phyloP scores from a whole-genome alignment of 1,140 invertebrate species.

The Orius insidiosus region DNA sequence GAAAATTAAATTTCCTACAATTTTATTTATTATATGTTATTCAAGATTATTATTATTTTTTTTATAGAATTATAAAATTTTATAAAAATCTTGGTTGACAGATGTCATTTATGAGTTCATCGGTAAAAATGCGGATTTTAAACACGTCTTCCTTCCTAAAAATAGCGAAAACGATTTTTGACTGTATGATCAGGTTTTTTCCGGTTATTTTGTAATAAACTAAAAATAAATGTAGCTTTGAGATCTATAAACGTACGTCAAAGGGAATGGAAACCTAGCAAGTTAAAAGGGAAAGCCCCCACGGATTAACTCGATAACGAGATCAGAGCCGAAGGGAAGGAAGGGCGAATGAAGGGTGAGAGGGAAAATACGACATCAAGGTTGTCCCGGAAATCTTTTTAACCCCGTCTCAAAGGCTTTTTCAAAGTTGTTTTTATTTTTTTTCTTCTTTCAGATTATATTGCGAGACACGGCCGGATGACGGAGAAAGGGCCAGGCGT shows the following conservation, averaged over 20 bases:
- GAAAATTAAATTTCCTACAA: too few species aligned
- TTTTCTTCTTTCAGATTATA: slow-evolving; percentile 46
- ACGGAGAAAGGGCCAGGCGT: slow-evolving; percentile 69
- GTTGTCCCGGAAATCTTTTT: background rate
- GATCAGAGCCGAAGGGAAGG: slow-evolving; percentile 4
- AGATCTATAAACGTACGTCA: background rate
- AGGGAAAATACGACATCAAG: background rate
- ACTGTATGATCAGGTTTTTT: too few species aligned
- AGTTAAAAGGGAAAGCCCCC: background rate
- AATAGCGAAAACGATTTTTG: too few species aligned
- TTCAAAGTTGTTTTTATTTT: background rate
- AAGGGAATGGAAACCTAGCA: background rate
- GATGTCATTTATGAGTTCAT: too few species aligned
- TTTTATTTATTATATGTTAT: too few species aligned
- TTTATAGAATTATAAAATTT: too few species aligned
- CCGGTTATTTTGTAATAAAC: too few species aligned
- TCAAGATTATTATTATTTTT: too few species aligned
- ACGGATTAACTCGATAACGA: background rate
- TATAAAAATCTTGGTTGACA: too few species aligned
- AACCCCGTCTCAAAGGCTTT: background rate
- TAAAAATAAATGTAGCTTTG: too few species aligned
- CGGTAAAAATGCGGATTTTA: too few species aligned
- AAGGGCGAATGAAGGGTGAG: background rate
- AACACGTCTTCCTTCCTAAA: too few species aligned
- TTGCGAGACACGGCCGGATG: slow-evolving; percentile 84